Base-by-base conservation (phyloP, 2,113 vertebrate genomes). In the Leucopsar rothschildi region DNA sequence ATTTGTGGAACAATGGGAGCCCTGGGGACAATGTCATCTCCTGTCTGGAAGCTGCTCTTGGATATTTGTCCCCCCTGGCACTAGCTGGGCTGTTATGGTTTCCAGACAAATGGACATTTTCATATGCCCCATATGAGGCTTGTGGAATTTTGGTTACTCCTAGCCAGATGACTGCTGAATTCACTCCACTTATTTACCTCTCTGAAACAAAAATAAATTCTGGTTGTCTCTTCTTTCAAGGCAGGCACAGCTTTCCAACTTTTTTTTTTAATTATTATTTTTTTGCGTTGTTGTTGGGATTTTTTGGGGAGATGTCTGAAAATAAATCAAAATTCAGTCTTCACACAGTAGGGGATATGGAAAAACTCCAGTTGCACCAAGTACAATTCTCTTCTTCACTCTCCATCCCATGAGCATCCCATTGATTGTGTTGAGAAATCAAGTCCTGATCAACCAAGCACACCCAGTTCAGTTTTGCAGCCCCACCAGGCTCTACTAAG, bases 21-120 rank as follows among this genome's bases (percentile, higher is more conserved):
- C 94, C 76, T 52, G 66, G 57, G 60, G 66, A 86, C 63, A 80
- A 77, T 92, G 72, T 92, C 63, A 64, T 86, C 91, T 93, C 92
- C 86, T 70, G 70, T 82, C 59, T 95, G 63, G 88, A 93, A 92
- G 70, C 45, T 72, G 66, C 79, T 90, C 42, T 57, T 82, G 57
- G 71, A 86, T 44, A 82, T 52, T 53, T 88, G 60, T 19, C 49
- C 49, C 35, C 40, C 19, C 69, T 86, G 76, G 86, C 68, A 83
- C 45, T 72, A 45, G 31, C 39, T 88, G 28, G 50, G 22, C 22
- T 86, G 16, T 33, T 90, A 70, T 37, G 71, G 55, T 86, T 95
- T 91, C 63, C 64, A 83, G 55, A 57, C 19, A 92, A 90, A 73
- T 25, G 25, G 89, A 45, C n/a, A 12, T 69, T 72, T 90, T 88